Percentiles rank a stretch among this genome's conserved stretches.
These are phyloP conservation scores for Calameuta pallipes DNA, from an alignment of 2,888 invertebrate genomes.

Conservation along the genomic window DNA sequence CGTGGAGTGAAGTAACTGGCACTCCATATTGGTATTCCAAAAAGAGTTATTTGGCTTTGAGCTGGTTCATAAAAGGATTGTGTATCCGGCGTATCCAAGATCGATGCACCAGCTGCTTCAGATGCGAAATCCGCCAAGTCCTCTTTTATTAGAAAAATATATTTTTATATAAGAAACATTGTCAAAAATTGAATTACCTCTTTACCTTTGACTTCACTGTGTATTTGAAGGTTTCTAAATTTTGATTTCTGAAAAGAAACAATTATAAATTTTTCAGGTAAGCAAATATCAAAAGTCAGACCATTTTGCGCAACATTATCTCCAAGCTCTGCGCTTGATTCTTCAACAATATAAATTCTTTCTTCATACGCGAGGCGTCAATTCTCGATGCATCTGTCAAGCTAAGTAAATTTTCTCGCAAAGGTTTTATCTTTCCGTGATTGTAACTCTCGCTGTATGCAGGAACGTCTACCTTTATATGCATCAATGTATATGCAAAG, in stretches of 20 bases:
- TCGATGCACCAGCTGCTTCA: constrained; percentile 50
- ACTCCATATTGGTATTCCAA: constrained; percentile 52
- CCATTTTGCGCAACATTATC: constrained; percentile 41
- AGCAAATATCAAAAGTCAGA: constrained; percentile 8
- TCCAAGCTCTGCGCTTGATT: constrained; percentile 37
- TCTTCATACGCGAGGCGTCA: constrained; percentile 17
- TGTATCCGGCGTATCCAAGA: constrained; percentile 57
- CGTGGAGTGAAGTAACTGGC: constrained; percentile 49
- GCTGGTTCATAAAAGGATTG: constrained; percentile 38
- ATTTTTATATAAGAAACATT: neutral
- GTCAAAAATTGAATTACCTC: neutral
- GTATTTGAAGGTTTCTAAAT: neutral
- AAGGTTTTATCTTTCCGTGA: constrained; percentile 4
- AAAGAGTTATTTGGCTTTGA: constrained; percentile 36
- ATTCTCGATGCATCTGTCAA: constrained; percentile 26
- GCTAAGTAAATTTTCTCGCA: constrained; percentile 14
- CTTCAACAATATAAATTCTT: constrained; percentile 38
- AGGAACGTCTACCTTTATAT: constrained; percentile 19
- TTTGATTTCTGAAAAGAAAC: neutral
- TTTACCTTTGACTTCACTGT: neutral
- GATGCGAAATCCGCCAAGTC: constrained; percentile 55
- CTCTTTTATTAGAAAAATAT: constrained; percentile 21
- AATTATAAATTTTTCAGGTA: neutral
- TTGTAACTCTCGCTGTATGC: constrained; percentile 1
- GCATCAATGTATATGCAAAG: constrained; percentile 23